Base-by-base conservation (phyloP, 1,140 invertebrate genomes). In the Penaeus chinensis region DNA sequence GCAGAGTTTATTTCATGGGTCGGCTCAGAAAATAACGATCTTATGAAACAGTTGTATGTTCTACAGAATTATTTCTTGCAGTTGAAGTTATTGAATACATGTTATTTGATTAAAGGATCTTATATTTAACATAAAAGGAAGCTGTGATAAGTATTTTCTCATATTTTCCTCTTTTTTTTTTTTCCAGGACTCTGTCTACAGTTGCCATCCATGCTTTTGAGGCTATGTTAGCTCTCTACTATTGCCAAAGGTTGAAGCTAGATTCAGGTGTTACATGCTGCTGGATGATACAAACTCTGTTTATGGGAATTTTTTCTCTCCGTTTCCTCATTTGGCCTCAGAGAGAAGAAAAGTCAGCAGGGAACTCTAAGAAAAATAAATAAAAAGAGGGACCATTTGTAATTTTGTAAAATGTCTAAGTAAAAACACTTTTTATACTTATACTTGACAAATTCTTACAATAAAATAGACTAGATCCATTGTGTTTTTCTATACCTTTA, bases 31-130 rank as follows among this genome's bases (percentile, higher is more conserved):
- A 65, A 85, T 62, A 85, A 85, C 13, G n/a, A 76, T 37, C 54
- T 65, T n/a, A 65, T 77, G 74, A 85, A 78, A 24, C 83, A 85
- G n/a, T 32, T 85, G 83, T 85, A 47, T 65, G 83, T 84, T 77
- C 32, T 77, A n/a, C 13, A 32, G 27, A 18, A 5, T 10, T 54
- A 54, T 13, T 22, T 32, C 2, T 20, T 8, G 71, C 20, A 5
- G 20, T 27, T 74, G 2, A 27, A 32, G 3, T 18, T 32, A 13
- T 20, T 32, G 20, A 74, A 32, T 74, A 19, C 37, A 3, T 13
- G n/a, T 27, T 0, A 27, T 71, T 18, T 74, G 27, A 74, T 74
- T 20, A 71, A 0, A 22, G 66, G 24, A 71, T 71, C 69, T 71
- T 32, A 24, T 71, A 19, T 27, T 32, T 37, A 74, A 74, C n/a